Base-by-base conservation (phyloP, 2,888 invertebrate genomes). In the Gordius sp. region DNA sequence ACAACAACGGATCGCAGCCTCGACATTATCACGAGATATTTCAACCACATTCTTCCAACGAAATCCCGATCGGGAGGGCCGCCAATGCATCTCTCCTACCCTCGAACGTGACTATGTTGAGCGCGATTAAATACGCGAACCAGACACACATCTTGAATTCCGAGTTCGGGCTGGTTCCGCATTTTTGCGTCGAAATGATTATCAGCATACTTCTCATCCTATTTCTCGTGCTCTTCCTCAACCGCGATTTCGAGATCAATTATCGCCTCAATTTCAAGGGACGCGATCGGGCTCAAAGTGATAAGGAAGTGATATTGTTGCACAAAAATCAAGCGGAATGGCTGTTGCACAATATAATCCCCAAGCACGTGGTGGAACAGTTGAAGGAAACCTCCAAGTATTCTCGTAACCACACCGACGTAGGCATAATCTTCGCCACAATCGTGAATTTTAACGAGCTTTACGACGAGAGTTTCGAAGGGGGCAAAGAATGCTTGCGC, bases 381-480 rank as follows among this genome's bases (percentile, higher is more conserved):
- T 72, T 91, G 58, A 87, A 89, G 68, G 81, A 80, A 61, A 82
- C 84, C 26, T 83, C 85, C 13, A 72, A 72, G 62, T 91, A 91
- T 72, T 87, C 86, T 0, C 83, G 85, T 67, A 87, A 87, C 67
- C 85, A 89, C 68, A 80, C 79, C 67, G 78, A 82, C 63, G 83
- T 82, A 0, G 89, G 80, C 0, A 85, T 93, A 18, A 81, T 93
- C 64, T 93, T 93, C 67, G 91, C 89, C 2, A 84, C 82, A 64
- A 85, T 93, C 63, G 81, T 86, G 1, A 93, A 93, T 69, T 93
- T 91, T 68, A 85, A 85, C 65, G 89, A 91, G 70, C 81, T 93
- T 76, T 93, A 93, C 68, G 91, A 93, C 67, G 91, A 93, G 68
- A 83, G 84, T 56, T 93, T 84, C 70, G 75, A 84, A 63, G 86